A percentile compares a stretch with the other conserved stretches of the same genome.
phyloP scores from a whole-genome alignment of 1,140 invertebrate species.

The Himalopsyche phryganea region DNA sequence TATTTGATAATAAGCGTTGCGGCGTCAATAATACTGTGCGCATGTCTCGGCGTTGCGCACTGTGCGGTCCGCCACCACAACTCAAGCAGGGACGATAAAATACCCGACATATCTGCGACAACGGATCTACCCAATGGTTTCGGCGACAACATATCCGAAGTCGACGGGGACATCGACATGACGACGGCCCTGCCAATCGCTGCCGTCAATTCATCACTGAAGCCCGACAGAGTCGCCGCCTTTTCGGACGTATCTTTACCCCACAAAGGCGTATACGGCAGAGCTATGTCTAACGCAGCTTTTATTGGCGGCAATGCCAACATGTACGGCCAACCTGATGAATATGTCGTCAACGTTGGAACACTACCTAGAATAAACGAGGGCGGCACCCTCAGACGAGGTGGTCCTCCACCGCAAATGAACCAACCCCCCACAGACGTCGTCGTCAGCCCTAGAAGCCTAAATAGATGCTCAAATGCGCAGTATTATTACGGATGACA shows the following conservation, averaged over 20 bases:
- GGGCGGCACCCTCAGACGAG: conserved; percentile 47
- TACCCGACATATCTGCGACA: conserved; percentile 50
- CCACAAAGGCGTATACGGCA: conserved; percentile 47
- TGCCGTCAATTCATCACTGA: conserved; percentile 43
- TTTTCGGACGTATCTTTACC: conserved; percentile 46
- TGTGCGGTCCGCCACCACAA: conserved; percentile 41
- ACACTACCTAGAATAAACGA: conserved; percentile 48
- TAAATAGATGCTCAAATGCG: conserved; percentile 53
- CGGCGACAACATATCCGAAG: conserved; percentile 53
- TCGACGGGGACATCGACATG: conserved; percentile 53
- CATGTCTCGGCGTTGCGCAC: conserved; percentile 41
- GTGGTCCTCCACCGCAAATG: conserved; percentile 46
- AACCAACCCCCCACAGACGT: conserved; percentile 48
- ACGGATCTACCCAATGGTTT: conserved; percentile 52
- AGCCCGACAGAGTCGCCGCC: conserved; percentile 45
- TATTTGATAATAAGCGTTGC: conserved; percentile 48
- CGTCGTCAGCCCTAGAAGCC: conserved; percentile 49
- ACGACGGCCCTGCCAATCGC: conserved; percentile 48
- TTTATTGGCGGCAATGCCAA: conserved; percentile 48
- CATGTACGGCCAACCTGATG: conserved; percentile 52
- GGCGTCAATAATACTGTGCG: conserved; percentile 37
- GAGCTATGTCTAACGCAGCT: conserved; percentile 49
- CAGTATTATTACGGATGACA: conserved; percentile 55
- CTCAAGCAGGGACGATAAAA: conserved; percentile 43
- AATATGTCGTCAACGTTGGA: conserved; percentile 41